phyloP scores from a whole-genome alignment of 1,140 invertebrate species.

The Macrobrachium nipponense region DNA sequence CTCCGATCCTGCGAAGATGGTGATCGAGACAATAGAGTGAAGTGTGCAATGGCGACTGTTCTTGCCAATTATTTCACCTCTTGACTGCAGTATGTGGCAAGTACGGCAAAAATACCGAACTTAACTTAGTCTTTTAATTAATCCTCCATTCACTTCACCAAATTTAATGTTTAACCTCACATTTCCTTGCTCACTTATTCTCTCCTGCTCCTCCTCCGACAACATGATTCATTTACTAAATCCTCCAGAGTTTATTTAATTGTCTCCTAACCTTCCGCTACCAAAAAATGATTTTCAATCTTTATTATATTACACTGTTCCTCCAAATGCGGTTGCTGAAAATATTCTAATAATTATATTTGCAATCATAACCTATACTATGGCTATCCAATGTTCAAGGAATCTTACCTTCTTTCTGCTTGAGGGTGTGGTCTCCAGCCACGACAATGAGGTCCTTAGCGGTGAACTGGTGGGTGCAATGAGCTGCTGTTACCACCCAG shows the following conservation, averaged over 20 bases:
- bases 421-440: conserved; percentile 50
- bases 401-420: conserved; percentile 36
- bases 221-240: no score
- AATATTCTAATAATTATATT: background rate
- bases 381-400: background rate
- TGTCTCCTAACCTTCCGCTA: no score
- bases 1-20: conserved; percentile 20
- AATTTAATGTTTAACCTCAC: no score
- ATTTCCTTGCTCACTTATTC: no score
- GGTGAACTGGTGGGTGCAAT: conserved; percentile 46
- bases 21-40: no score
- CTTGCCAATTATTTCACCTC: background rate
- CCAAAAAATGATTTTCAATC: no score
- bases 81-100: no score
- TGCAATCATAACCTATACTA: background rate
- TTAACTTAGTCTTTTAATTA: background rate
- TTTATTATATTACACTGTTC: background rate
- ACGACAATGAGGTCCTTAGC: conserved; percentile 47
- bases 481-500: conserved; percentile 52
- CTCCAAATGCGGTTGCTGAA: background rate
- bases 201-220: no score
- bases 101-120: no score
- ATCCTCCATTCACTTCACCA: no score
- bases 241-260: no score
- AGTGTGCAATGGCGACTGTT: background rate